phyloP scores from a whole-genome alignment of 2,113 vertebrate species.

The Cottus gobio region DNA sequence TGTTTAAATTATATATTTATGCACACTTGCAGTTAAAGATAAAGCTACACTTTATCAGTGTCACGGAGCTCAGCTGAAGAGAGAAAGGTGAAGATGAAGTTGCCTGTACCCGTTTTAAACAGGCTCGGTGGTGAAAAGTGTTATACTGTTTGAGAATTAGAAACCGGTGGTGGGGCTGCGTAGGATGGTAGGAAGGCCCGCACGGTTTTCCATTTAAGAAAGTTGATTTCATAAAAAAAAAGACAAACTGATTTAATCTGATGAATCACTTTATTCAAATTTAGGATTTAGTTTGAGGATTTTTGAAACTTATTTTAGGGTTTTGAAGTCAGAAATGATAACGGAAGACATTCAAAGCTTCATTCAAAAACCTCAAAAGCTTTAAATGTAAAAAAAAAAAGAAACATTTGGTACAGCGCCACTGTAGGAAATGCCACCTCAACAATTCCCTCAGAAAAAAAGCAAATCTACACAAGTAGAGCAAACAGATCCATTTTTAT shows the following conservation, averaged over 20 bases:
- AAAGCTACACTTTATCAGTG: not conserved
- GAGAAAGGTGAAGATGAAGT: not conserved
- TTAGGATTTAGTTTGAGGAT: not conserved
- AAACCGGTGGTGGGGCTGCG: not conserved
- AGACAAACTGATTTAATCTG: not conserved
- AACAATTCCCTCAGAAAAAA: constrained; percentile 14
- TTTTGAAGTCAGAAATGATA: not conserved
- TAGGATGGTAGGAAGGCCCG: not conserved
- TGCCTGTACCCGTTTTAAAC: not conserved
- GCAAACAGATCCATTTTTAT: constrained; percentile 10
- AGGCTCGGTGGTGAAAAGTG: not conserved
- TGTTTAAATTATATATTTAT: not conserved
- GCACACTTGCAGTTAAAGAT: not conserved
- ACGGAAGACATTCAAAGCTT: not conserved
- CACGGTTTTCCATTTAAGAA: not conserved
- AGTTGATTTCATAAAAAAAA: not conserved
- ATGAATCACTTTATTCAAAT: not conserved
- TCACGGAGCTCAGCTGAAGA: too few relatives aligned
- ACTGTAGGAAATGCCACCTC: constrained; percentile 7
- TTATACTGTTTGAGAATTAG: not conserved
- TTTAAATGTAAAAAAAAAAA: not conserved
- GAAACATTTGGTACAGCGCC: not conserved
- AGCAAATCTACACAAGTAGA: constrained; percentile 6
- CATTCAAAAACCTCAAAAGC: not conserved
- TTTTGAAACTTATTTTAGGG: not conserved